Conservation (phyloP, 2,797 vertebrate species). For the Danio tinwini region DNA sequence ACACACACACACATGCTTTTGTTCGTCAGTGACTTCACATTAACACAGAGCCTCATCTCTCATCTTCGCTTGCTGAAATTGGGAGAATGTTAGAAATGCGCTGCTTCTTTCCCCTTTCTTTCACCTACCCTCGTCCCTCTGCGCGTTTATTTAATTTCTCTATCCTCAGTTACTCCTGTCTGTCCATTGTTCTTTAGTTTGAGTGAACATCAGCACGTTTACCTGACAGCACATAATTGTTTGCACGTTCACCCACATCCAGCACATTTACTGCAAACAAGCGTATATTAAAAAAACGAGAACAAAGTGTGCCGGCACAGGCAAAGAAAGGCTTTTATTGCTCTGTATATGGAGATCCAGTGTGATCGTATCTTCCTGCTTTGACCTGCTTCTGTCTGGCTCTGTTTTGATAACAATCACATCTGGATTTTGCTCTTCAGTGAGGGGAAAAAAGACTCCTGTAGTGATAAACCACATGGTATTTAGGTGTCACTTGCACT, state of each 20-base stretch:
- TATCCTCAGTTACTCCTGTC: slow-evolving; percentile 2
- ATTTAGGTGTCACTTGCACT: background rate
- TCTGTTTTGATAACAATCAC: slow-evolving; percentile 1
- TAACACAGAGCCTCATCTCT: slow-evolving; percentile 37
- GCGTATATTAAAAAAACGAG: too few relatives aligned
- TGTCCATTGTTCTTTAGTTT: background rate
- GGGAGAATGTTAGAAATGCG: slow-evolving; percentile 65
- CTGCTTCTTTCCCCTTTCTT: slow-evolving; percentile 46
- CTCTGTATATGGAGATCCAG: background rate
- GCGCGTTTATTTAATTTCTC: slow-evolving; percentile 6
- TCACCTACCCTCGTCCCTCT: slow-evolving; percentile 43
- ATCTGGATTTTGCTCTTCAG: background rate
- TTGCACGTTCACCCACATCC: background rate
- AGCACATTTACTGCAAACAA: background rate
- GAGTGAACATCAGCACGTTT: background rate
- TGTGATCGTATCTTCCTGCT: background rate
- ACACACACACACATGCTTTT: slow-evolving; percentile 59
- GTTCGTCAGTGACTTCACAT: slow-evolving; percentile 52
- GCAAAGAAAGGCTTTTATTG: background rate
- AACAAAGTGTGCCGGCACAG: background rate
- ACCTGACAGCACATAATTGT: background rate
- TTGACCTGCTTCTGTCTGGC: background rate
- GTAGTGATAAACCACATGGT: background rate
- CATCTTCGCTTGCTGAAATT: slow-evolving; percentile 43
- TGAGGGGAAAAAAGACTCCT: background rate